Percentiles rank a stretch among this genome's conserved stretches.
phyloP scores from a whole-genome alignment of 2,113 vertebrate genomes.

The Hylia prasina region DNA sequence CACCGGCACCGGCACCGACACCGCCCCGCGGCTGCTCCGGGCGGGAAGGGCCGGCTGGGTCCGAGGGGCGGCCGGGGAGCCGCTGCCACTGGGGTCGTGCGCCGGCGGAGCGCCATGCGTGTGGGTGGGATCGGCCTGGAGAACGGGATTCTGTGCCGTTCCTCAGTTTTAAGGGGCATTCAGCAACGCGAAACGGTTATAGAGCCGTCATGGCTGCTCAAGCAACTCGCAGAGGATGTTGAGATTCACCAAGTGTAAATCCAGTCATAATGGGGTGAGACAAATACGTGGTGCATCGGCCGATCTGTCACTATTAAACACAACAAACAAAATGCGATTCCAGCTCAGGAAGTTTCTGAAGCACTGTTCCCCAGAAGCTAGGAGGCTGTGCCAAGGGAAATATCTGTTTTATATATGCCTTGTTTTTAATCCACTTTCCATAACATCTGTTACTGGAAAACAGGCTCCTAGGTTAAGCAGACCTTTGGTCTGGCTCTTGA shows the following conservation, averaged over 20 bases:
- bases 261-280: not conserved
- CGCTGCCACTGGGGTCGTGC: rapidly evolving
- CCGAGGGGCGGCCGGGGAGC: not conserved
- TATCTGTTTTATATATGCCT: constrained; percentile 22
- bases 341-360: constrained; percentile 13
- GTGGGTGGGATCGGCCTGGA: not conserved
- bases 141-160: rapidly evolving
- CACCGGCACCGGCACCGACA: no score
- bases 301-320: not conserved
- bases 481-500: not conserved
- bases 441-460: constrained; percentile 33
- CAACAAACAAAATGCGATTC: not conserved
- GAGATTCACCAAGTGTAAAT: not conserved
- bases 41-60: not conserved
- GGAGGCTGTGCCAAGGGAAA: not conserved
- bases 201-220: not conserved
- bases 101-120: rapidly evolving
- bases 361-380: not conserved
- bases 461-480: constrained; percentile 17
- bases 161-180: not conserved
- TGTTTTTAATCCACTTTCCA: constrained; percentile 47
- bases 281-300: not conserved
- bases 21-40: not conserved
- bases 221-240: not conserved
- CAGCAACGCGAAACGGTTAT: not conserved